These are phyloP conservation scores for Andricus curvator DNA, from an alignment of 2,888 invertebrate species.

Conservation along the genomic window DNA sequence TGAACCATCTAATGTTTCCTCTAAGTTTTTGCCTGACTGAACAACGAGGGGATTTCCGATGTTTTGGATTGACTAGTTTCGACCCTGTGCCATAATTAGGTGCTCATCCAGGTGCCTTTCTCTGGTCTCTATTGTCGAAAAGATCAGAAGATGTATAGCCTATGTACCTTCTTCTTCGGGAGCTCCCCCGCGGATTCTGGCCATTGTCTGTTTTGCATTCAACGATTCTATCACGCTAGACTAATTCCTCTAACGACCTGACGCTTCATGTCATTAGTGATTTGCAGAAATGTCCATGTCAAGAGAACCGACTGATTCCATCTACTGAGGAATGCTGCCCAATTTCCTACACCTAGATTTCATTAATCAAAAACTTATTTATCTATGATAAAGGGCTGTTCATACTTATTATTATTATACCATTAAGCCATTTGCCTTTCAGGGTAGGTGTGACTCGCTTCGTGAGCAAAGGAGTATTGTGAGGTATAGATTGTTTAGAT, in stretches of 20 bases:
- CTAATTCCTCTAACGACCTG: slow-evolving; percentile 71
- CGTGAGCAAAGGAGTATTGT: too few species aligned
- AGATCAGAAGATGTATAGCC: slow-evolving; percentile 36
- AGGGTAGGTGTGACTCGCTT: too few species aligned
- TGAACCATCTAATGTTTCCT: not conserved
- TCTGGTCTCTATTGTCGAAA: slow-evolving; percentile 47
- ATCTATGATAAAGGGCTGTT: too few species aligned
- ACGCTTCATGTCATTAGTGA: slow-evolving; percentile 68
- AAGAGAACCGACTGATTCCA: slow-evolving; percentile 39
- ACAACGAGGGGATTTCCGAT: not conserved
- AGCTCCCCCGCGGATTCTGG: slow-evolving; percentile 49
- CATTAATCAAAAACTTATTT: too few species aligned
- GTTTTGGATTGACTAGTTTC: slow-evolving; percentile 5
- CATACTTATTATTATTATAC: too few species aligned
- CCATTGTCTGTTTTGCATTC: slow-evolving; percentile 71
- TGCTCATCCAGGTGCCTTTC: slow-evolving; percentile 61
- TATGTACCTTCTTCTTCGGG: slow-evolving; percentile 42
- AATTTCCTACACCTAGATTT: not conserved
- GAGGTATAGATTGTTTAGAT: too few species aligned
- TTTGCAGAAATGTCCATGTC: slow-evolving; percentile 62
- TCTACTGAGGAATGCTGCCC: not conserved
- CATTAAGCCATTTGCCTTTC: too few species aligned
- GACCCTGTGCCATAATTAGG: slow-evolving; percentile 60
- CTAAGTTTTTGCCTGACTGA: not conserved
- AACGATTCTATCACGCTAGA: slow-evolving; percentile 71